Evolutionary conservation across 2,797 vertebrate genomes (phyloP).

Genomic region (Decapterus maruadsi): DNA sequence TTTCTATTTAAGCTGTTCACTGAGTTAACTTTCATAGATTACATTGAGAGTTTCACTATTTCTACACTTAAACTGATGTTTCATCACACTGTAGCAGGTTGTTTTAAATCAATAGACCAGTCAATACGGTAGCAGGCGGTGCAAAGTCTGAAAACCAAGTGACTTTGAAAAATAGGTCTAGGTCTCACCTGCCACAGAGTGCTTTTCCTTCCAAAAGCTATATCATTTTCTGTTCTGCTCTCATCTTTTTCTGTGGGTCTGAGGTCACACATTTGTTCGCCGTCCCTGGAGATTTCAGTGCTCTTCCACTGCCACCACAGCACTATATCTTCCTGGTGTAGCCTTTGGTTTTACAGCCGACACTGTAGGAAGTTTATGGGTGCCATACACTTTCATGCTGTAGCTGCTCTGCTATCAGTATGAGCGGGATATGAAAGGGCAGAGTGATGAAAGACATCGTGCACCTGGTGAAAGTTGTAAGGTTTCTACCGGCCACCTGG

Average conservation of each 20-base stretch:
- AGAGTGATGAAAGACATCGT: constrained; percentile 59
- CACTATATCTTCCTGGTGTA: constrained; percentile 70
- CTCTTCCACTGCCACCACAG: constrained; percentile 49
- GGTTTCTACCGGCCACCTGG: constrained; percentile 59
- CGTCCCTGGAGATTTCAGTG: constrained; percentile 63
- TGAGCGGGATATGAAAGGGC: constrained; percentile 71
- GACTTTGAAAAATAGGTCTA: constrained; percentile 80
- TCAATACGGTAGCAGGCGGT: constrained; percentile 69
- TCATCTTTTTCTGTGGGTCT: constrained; percentile 58
- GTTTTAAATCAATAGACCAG: constrained; percentile 72
- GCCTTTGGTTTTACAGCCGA: constrained; percentile 72
- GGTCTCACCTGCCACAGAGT: constrained; percentile 66
- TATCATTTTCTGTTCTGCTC: constrained; percentile 67
- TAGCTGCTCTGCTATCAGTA: constrained; percentile 66
- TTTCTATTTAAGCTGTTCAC: constrained; percentile 76
- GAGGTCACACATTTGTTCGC: constrained; percentile 73
- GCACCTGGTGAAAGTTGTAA: constrained; percentile 57
- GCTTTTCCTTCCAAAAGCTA: constrained; percentile 62
- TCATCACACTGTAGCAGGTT: constrained; percentile 71
- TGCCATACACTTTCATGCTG: constrained; percentile 68
- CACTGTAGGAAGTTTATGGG: constrained; percentile 71
- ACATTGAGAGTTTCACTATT: constrained; percentile 64
- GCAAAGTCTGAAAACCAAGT: constrained; percentile 65
- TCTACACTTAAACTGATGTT: constrained; percentile 67
- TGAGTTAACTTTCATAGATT: constrained; percentile 74